Evolutionary conservation across 2,113 vertebrate genomes (phyloP).

Genomic region (Dasyornis broadbenti): DNA sequence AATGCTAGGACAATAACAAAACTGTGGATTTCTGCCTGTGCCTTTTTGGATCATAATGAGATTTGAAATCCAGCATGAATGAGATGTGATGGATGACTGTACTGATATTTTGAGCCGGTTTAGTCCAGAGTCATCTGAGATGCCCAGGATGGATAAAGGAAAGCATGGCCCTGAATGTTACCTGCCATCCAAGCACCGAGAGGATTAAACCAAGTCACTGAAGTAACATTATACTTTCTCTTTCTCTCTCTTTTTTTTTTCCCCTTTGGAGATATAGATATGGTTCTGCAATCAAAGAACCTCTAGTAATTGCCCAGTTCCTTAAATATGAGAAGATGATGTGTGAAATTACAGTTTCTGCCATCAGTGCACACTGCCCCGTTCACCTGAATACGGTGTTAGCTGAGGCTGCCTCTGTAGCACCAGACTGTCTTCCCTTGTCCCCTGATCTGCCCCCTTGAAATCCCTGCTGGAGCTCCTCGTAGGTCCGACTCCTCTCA

Average conservation of each 20-base stretch:
- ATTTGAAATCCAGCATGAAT: background rate
- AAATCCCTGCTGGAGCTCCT: background rate
- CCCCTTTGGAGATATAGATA: background rate
- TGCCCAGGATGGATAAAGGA: background rate
- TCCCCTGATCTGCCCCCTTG: background rate
- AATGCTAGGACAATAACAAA: background rate
- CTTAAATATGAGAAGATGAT: background rate
- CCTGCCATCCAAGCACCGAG: background rate
- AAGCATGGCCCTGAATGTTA: background rate
- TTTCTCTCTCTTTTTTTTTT: rapidly evolving
- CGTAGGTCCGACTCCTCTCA: rapidly evolving
- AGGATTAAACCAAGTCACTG: background rate
- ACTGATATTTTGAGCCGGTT: background rate
- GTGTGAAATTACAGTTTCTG: background rate
- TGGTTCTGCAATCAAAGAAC: background rate
- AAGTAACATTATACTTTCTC: background rate
- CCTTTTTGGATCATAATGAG: background rate
- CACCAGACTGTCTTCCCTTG: background rate
- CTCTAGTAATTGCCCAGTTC: background rate
- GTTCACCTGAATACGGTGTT: rapidly evolving
- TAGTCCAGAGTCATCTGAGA: background rate
- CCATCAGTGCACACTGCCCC: background rate
- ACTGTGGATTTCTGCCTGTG: background rate
- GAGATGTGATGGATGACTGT: background rate
- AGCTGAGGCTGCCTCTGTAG: background rate